phyloP scores from a whole-genome alignment of 2,113 vertebrate genomes.

The Sander lucioperca region DNA sequence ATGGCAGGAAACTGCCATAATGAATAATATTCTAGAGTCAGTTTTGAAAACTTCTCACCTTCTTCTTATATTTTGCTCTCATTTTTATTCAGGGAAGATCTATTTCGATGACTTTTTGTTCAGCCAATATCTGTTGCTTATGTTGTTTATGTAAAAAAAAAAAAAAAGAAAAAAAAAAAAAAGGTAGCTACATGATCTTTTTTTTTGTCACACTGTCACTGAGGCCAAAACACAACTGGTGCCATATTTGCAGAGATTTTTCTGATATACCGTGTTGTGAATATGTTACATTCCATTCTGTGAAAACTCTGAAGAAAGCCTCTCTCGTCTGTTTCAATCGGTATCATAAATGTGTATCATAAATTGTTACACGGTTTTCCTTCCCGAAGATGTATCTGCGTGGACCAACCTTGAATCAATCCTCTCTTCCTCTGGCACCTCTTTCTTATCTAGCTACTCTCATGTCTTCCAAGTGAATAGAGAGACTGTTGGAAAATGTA shows the following conservation, averaged over 20 bases:
- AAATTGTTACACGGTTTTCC: no score
- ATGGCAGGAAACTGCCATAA: slow-evolving; percentile 46
- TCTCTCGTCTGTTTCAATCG: no score
- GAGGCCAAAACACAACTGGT: slow-evolving; percentile 5
- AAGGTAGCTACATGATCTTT: not conserved
- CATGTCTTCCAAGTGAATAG: no score
- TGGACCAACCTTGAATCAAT: no score
- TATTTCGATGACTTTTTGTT: not conserved
- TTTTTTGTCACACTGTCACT: not conserved
- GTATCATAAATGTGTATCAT: no score
- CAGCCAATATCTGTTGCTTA: not conserved
- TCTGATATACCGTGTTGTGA: not conserved
- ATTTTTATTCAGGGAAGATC: not conserved
- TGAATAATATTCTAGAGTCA: slow-evolving; percentile 37
- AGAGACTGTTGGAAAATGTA: no score
- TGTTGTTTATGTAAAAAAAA: slow-evolving; percentile 9
- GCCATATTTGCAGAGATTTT: slow-evolving; percentile 11
- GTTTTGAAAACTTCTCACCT: slow-evolving; percentile 35
- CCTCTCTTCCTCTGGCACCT: no score
- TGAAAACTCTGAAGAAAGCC: no score
- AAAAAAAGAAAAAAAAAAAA: slow-evolving; percentile 24
- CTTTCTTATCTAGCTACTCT: no score
- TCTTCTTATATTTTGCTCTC: slow-evolving; percentile 11
- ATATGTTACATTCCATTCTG: no score
- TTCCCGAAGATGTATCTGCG: no score